phyloP scores from a whole-genome alignment of 2,888 invertebrate species.

The Drosophila birchii region DNA sequence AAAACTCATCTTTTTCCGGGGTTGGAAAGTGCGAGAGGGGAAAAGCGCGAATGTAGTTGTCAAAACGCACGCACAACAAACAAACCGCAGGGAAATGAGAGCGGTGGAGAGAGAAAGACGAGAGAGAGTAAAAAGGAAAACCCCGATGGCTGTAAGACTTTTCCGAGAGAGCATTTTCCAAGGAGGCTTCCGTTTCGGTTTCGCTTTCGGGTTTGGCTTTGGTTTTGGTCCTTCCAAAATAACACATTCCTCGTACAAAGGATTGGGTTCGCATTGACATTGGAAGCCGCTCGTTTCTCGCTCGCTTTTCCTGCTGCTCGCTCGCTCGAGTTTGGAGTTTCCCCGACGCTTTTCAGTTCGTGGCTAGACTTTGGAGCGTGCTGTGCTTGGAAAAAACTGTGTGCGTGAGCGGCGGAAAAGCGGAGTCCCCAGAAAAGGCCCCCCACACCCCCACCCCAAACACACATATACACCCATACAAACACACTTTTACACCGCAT shows the following conservation, averaged over 20 bases:
- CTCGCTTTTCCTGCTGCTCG: constrained; percentile 39
- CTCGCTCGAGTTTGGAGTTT: constrained; percentile 55
- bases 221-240: constrained; percentile 65
- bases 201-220: constrained; percentile 7
- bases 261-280: constrained; percentile 66
- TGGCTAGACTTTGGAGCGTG: constrained; percentile 80
- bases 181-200: constrained; percentile 40
- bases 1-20: constrained; percentile 26
- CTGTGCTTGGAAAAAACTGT: constrained; percentile 62
- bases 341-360: constrained; percentile 66
- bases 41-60: constrained; percentile 40
- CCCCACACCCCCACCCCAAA: not conserved
- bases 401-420: constrained; percentile 57
- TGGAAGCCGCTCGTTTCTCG: constrained; percentile 58
- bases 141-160: constrained; percentile 2
- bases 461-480: constrained; percentile 12
- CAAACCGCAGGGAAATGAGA: constrained; percentile 33
- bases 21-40: constrained; percentile 2
- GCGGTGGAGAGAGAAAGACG: not conserved
- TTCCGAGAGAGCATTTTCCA: constrained; percentile 53
- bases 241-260: constrained; percentile 72
- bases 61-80: constrained; percentile 50
- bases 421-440: constrained; percentile 25
- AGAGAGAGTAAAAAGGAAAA: constrained; percentile 8
- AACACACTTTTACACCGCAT: constrained; percentile 25